phyloP scores from a whole-genome alignment of 2,113 vertebrate genomes.

The Formicarius rufipectus region DNA sequence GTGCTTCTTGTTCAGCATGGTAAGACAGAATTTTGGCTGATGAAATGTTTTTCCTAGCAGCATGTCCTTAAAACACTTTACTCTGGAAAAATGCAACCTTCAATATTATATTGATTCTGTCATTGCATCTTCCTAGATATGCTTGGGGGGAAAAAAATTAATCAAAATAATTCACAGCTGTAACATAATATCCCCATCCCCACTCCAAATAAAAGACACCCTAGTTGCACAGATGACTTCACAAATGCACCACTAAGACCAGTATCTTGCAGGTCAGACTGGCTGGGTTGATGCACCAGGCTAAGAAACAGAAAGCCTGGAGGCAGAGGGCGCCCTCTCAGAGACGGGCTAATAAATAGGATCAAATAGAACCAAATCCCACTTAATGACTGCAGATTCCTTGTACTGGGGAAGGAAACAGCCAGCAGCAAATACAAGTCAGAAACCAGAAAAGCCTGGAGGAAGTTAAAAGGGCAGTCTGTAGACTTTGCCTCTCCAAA shows the following conservation, averaged over 20 bases:
- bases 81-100: conserved; percentile 12
- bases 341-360: background rate
- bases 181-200: background rate
- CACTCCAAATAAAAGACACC: background rate
- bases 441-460: background rate
- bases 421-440: background rate
- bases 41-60: background rate
- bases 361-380: background rate
- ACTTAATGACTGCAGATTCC: background rate
- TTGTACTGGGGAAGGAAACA: background rate
- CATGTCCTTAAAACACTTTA: background rate
- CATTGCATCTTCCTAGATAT: background rate
- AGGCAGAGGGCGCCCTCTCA: background rate
- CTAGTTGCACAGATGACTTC: background rate
- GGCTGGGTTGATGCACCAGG: background rate
- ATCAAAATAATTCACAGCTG: background rate
- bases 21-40: background rate
- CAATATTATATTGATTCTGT: background rate
- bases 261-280: background rate
- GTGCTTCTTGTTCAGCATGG: background rate
- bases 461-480: background rate
- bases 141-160: background rate
- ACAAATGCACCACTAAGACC: background rate
- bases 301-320: background rate
- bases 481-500: background rate